Evolutionary conservation across 2,113 vertebrate species (phyloP).

Genomic region (Chionomys nivalis): DNA sequence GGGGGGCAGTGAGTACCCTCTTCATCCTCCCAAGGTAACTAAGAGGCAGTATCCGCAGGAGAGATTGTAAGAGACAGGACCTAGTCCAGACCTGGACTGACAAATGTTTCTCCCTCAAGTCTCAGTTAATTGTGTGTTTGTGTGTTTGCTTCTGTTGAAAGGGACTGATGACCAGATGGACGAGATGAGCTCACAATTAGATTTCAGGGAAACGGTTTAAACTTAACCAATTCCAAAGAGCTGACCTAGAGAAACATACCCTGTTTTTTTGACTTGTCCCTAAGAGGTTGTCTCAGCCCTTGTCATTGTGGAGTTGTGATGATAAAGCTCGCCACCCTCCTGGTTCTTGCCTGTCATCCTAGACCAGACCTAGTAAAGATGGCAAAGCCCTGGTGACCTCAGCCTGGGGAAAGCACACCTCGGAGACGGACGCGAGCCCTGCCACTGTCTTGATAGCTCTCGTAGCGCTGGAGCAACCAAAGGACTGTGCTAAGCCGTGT

Average conservation of each 20-base stretch:
- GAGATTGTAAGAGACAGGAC: neutral
- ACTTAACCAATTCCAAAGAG: neutral
- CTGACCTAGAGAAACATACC: neutral
- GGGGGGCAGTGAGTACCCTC: neutral
- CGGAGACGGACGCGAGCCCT: neutral
- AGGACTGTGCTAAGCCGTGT: slow-evolving; percentile 45
- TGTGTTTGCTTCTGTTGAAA: neutral
- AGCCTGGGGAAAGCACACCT: neutral
- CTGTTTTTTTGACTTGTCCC: neutral
- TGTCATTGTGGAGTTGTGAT: neutral
- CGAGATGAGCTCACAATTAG: neutral
- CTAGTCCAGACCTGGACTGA: neutral
- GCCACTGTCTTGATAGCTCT: neutral
- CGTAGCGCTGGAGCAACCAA: neutral
- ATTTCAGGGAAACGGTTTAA: neutral
- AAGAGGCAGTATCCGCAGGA: neutral
- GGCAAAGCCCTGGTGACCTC: neutral
- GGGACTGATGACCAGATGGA: neutral
- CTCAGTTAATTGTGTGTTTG: neutral
- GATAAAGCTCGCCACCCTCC: neutral
- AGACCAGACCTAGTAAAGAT: neutral
- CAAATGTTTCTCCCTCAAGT: fast-evolving
- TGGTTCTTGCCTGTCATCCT: neutral
- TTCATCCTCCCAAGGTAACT: neutral
- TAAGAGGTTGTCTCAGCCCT: neutral